These are phyloP conservation scores for Lophotriccus pileatus DNA, from an alignment of 2,797 vertebrate genomes.

Conservation along the genomic window DNA sequence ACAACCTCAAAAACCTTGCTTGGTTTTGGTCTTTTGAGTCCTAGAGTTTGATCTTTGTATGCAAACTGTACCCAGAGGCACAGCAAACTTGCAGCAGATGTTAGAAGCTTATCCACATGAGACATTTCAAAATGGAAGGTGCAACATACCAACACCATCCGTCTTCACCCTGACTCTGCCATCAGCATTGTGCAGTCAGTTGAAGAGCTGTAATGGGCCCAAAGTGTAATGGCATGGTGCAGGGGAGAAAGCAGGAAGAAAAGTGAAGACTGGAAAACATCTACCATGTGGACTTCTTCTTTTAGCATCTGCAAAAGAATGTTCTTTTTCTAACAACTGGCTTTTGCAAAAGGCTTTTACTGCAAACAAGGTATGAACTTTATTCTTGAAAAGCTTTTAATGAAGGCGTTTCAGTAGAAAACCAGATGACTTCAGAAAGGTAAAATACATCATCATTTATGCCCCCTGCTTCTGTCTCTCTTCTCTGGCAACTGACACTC, in stretches of 20 bases:
- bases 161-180: background rate
- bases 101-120: background rate
- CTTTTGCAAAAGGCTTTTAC: background rate
- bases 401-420: background rate
- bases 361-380: background rate
- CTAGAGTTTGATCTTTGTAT: background rate
- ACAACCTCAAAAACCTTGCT: background rate
- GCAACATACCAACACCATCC: background rate
- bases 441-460: background rate
- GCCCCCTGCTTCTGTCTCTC: background rate
- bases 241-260: background rate
- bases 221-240: background rate
- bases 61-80: background rate
- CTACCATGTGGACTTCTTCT: background rate
- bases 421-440: background rate
- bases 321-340: background rate
- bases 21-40: background rate
- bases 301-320: background rate
- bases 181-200: background rate
- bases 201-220: background rate
- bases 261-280: background rate
- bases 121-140: background rate
- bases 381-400: background rate
- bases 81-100: background rate
- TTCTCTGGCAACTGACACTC: background rate